These are phyloP conservation scores for Gastrophryne carolinensis DNA, from an alignment of 2,797 vertebrate species.

Conservation along the genomic window DNA sequence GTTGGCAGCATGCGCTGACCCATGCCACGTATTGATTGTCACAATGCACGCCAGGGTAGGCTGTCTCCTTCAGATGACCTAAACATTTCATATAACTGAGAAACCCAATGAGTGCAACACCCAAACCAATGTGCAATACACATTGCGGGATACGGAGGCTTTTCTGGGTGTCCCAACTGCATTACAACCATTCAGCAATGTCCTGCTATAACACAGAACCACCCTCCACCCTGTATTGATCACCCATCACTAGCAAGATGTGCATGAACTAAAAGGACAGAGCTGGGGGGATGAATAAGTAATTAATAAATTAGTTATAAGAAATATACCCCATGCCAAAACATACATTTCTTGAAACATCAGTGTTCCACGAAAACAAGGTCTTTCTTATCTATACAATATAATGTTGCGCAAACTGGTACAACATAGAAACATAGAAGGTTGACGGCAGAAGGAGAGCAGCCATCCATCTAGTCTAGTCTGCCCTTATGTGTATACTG, in stretches of 20 bases:
- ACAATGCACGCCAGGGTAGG: not conserved
- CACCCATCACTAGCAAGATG: not conserved
- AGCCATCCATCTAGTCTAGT: too few relatives aligned
- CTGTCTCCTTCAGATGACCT: constrained; percentile 19
- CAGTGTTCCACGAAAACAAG: too few relatives aligned
- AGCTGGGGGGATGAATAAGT: too few relatives aligned
- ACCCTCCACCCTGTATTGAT: constrained; percentile 7
- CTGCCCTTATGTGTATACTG: too few relatives aligned
- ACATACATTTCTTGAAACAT: too few relatives aligned
- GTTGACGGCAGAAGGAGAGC: too few relatives aligned
- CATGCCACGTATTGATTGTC: not conserved
- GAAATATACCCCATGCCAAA: too few relatives aligned
- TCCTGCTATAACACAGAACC: not conserved
- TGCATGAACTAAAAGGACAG: not conserved
- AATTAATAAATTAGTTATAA: too few relatives aligned
- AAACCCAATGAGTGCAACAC: not conserved
- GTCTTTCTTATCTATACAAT: too few relatives aligned
- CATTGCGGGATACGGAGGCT: not conserved
- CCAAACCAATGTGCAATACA: not conserved
- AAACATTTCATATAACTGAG: not conserved
- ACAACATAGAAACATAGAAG: too few relatives aligned
- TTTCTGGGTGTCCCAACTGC: not conserved
- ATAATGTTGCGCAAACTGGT: too few relatives aligned
- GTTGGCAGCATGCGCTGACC: constrained; percentile 3
- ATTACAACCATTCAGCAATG: constrained; percentile 6